These are phyloP conservation scores for Glossophaga mutica DNA, from an alignment of 2,797 vertebrate species.

Conservation along the genomic window DNA sequence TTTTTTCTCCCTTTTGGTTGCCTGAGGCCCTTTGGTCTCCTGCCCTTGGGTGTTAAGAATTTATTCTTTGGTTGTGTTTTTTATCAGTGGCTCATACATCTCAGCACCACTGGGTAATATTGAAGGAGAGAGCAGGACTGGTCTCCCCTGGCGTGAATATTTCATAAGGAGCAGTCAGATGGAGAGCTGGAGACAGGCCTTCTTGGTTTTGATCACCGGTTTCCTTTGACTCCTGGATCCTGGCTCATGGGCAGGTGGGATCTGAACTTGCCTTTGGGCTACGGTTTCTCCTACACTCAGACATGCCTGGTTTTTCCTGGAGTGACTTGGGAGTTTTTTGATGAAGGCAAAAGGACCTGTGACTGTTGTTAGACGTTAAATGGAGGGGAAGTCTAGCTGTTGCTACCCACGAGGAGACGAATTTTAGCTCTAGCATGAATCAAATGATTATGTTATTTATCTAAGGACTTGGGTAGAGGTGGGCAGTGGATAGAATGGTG, in stretches of 20 bases:
- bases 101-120: background rate
- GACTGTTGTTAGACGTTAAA: background rate
- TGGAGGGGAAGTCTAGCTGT: background rate
- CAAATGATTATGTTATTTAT: background rate
- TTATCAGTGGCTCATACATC: background rate
- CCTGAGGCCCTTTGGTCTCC: background rate
- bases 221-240: background rate
- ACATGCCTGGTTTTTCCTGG: background rate
- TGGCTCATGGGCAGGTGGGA: background rate
- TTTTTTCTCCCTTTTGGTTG: background rate
- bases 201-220: background rate
- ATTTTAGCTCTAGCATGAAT: slow-evolving; percentile 23
- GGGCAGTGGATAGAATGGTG: background rate
- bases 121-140: background rate
- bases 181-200: background rate
- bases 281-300: background rate
- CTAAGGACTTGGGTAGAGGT: background rate
- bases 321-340: background rate
- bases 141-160: background rate
- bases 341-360: background rate
- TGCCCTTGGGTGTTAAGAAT: background rate
- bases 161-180: background rate
- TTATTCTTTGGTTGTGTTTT: background rate
- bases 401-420: background rate
- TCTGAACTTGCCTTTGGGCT: background rate